These are phyloP conservation scores for Epicauta chinensis DNA, from an alignment of 1,140 invertebrate species.

Conservation along the genomic window DNA sequence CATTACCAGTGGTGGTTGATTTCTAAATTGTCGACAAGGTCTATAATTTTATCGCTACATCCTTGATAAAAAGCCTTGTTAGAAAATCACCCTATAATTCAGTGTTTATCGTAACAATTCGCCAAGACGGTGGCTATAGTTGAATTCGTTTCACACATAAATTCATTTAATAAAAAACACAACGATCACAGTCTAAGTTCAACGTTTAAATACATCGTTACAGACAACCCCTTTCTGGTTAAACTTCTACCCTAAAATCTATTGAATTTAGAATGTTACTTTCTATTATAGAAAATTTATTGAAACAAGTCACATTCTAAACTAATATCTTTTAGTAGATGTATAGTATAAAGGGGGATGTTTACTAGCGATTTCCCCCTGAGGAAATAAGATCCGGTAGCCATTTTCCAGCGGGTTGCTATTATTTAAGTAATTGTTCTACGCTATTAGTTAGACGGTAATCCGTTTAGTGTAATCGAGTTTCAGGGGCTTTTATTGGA, in stretches of 20 bases:
- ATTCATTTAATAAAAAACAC: slow-evolving; percentile 18
- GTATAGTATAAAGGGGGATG: slow-evolving; percentile 20
- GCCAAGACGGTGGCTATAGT: slow-evolving; percentile 15
- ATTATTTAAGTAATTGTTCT: slow-evolving; percentile 41
- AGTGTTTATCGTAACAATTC: slow-evolving; percentile 5
- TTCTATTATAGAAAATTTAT: no score
- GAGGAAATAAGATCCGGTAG: slow-evolving; percentile 39
- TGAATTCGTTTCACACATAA: slow-evolving; percentile 15
- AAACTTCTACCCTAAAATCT: slow-evolving; percentile 11
- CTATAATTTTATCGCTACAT: slow-evolving; percentile 23
- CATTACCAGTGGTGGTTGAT: not conserved
- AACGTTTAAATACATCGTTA: slow-evolving; percentile 30
- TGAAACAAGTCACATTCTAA: slow-evolving; percentile 17
- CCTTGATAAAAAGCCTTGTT: slow-evolving; percentile 21
- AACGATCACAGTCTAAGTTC: slow-evolving; percentile 26
- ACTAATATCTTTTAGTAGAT: not conserved
- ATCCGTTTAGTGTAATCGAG: slow-evolving; percentile 38
- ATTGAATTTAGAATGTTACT: slow-evolving; percentile 14
- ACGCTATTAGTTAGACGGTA: slow-evolving; percentile 35
- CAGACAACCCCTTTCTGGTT: slow-evolving; percentile 28
- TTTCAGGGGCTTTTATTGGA: slow-evolving; percentile 28
- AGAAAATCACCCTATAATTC: slow-evolving; percentile 27
- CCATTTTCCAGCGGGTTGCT: slow-evolving; percentile 36
- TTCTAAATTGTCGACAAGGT: not conserved
- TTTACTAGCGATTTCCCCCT: slow-evolving; percentile 34